Evolutionary conservation across 2,113 vertebrate species (phyloP).

Genomic region (Pangasianodon gigas): DNA sequence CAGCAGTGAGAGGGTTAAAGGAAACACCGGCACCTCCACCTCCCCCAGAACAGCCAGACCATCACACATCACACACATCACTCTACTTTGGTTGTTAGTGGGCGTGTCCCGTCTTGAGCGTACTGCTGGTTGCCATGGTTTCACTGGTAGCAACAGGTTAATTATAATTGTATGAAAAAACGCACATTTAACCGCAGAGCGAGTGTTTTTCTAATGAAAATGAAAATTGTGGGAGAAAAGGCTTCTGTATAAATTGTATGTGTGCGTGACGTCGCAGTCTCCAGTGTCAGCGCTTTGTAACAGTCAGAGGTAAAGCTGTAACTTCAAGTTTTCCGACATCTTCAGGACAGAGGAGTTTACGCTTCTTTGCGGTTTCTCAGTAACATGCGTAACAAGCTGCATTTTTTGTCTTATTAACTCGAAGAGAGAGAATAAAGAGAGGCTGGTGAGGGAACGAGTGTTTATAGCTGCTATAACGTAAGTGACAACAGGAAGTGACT

Average conservation of each 20-base stretch:
- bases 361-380: neutral
- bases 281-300: neutral
- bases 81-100: neutral
- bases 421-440: neutral
- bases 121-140: neutral
- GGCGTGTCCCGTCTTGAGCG: neutral
- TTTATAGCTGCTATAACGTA: neutral
- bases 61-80: neutral
- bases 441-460: neutral
- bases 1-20: constrained; percentile 38
- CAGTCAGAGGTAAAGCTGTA: neutral
- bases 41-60: neutral
- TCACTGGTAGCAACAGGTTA: neutral
- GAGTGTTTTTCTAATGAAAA: neutral
- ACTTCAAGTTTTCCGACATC: neutral
- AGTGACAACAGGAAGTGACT: neutral
- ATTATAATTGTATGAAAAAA: neutral
- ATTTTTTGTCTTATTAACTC: neutral
- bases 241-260: neutral
- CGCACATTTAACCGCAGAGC: neutral
- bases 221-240: neutral
- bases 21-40: neutral
- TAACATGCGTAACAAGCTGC: neutral
- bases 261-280: neutral
- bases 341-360: neutral